A percentile compares a stretch with the other conserved stretches of the same genome.
These are phyloP conservation scores for Ctenopoma multispine DNA, from an alignment of 2,797 vertebrate species.

Conservation along the genomic window DNA sequence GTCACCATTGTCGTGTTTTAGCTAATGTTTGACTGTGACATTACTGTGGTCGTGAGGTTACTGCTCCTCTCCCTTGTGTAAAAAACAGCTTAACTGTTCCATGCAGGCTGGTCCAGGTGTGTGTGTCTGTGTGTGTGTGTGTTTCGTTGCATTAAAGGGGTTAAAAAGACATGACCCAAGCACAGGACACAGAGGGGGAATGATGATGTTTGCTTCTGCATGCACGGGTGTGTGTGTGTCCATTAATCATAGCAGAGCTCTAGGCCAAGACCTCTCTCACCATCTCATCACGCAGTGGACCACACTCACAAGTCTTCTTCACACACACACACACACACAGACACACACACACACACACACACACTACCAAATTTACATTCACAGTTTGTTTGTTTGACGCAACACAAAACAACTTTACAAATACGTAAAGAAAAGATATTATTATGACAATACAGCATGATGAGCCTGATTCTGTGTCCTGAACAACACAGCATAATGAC, in stretches of 20 bases:
- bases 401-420: too few relatives aligned
- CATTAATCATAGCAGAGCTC: conserved; percentile 76
- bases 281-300: conserved; percentile 64
- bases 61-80: conserved; percentile 41
- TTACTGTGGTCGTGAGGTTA: conserved; percentile 39
- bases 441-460: too few relatives aligned
- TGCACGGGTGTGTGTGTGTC: conserved; percentile 33
- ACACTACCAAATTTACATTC: not conserved
- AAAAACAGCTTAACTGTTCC: conserved; percentile 39
- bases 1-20: conserved; percentile 55
- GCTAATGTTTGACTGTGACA: conserved; percentile 46
- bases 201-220: conserved; percentile 57
- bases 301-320: conserved; percentile 58
- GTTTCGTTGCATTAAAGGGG: conserved; percentile 59
- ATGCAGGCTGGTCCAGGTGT: conserved; percentile 33
- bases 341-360: conserved; percentile 38
- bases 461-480: too few relatives aligned
- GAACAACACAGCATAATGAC: too few relatives aligned
- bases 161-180: conserved; percentile 74
- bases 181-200: conserved; percentile 43
- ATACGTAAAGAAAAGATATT: too few relatives aligned
- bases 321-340: conserved; percentile 35
- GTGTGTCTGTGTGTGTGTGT: conserved; percentile 38
- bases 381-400: not conserved
- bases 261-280: conserved; percentile 63